Base-by-base conservation (phyloP, 2,797 vertebrate genomes). In the Notolepis coatsorum region DNA sequence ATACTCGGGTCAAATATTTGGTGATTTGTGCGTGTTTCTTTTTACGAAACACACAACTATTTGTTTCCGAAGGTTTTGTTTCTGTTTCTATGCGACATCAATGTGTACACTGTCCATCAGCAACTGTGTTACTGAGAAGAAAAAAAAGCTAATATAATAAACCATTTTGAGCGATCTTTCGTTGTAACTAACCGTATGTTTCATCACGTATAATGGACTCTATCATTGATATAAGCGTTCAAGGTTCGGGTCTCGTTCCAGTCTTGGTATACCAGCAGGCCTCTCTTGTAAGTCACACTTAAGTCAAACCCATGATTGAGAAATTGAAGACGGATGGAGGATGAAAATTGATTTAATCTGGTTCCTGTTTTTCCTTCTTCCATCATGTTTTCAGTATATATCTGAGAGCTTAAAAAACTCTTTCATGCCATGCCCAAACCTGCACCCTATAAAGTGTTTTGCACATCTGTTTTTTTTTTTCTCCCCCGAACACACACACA, bases 301-400 rank as follows among this genome's bases (percentile, higher is more conserved):
- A 61, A 66, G 71, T 81, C 83, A 63, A 60, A 83, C 68, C 77
- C 68, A 78, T 47, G 55, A 75, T 71, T 68, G 42, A 63, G 73
- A 89, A 87, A 90, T 84, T 88, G 79, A 84, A 90, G 74, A 86
- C 75, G 79, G 76, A 81, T 89, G 88, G 77, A 76, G 77, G 77
- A 82, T 65, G 83, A 89, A 88, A 92, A 90, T 79, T 68, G 76
- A 88, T 87, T 82, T 81, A 87, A 89, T 90, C 84, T 90, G 87
- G 75, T 82, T 86, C 83, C 79, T 88, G 81, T 90, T 89, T n/a
- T 90, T 87, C 70, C 42, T 79, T 86, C 65, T 79, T 71, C 72
- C 73, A 78, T 70, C 82, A 79, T 89, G 77, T 88, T 91, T 91
- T 89, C 73, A 78, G 38, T 79, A 46, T 81, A 81, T 85, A 83